Percentiles rank a stretch among this genome's conserved stretches.
These are phyloP conservation scores for Aplysia californica DNA, from an alignment of 1,140 invertebrate genomes.

Conservation along the genomic window DNA sequence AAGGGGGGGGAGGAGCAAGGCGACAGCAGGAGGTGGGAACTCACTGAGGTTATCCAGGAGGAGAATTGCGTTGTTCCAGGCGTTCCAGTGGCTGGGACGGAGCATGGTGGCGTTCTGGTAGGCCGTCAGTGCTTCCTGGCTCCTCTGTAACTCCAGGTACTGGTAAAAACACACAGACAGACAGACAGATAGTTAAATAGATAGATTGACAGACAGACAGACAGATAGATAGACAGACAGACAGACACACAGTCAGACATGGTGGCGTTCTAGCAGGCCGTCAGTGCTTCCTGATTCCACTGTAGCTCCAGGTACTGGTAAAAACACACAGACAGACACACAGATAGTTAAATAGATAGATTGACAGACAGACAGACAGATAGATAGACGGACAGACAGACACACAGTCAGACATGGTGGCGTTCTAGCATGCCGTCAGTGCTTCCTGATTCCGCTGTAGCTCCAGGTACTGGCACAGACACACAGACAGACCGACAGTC, in stretches of 20 bases:
- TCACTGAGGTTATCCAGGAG: slow-evolving; percentile 85
- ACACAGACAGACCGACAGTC: neutral
- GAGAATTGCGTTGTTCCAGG: slow-evolving; percentile 93
- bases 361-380: too few relatives aligned
- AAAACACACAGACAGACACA: neutral
- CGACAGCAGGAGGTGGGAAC: slow-evolving; percentile 24
- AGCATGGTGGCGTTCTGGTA: slow-evolving; percentile 85
- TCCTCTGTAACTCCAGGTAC: slow-evolving; percentile 75
- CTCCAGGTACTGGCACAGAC: slow-evolving; percentile 73
- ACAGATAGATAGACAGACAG: too few relatives aligned
- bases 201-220: too few relatives aligned
- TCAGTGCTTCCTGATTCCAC: slow-evolving; percentile 73
- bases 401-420: slow-evolving; percentile 71
- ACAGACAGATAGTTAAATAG: too few relatives aligned
- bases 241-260: slow-evolving; percentile 32
- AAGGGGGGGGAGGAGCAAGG: too few relatives aligned
- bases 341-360: too few relatives aligned
- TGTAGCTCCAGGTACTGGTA: slow-evolving; percentile 76
- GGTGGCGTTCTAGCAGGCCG: slow-evolving; percentile 85
- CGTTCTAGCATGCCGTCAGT: slow-evolving; percentile 81
- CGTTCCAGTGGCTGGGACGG: slow-evolving; percentile 81
- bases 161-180: slow-evolving; percentile 52
- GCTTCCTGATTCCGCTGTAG: slow-evolving; percentile 73
- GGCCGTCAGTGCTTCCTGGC: slow-evolving; percentile 74
- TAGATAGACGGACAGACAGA: too few relatives aligned